Percentiles rank a stretch among this genome's conserved stretches.
These are phyloP conservation scores for Heliothis virescens DNA, from an alignment of 1,140 invertebrate species.

Conservation along the genomic window DNA sequence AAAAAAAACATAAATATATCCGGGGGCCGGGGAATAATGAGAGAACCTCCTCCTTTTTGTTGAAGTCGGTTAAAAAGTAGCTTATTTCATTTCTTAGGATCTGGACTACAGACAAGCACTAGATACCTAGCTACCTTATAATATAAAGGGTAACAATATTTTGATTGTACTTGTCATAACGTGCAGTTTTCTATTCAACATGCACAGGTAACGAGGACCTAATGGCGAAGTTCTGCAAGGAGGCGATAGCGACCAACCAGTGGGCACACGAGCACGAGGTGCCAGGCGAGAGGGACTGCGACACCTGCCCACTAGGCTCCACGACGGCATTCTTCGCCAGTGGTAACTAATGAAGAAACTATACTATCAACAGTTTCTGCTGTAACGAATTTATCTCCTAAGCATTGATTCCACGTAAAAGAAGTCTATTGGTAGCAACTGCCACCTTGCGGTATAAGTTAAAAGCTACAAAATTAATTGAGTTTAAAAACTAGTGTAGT, in stretches of 20 bases:
- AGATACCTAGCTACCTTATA: background rate
- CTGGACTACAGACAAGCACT: too few species aligned
- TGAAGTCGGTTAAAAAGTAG: too few species aligned
- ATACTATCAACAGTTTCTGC: background rate
- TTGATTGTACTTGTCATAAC: background rate
- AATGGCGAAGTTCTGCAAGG: constrained; percentile 71
- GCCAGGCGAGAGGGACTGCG: constrained; percentile 60
- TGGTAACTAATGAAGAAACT: constrained; percentile 56
- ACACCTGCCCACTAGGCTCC: constrained; percentile 70
- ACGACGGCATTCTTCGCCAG: constrained; percentile 75
- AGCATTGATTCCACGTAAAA: too few species aligned
- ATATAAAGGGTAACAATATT: background rate
- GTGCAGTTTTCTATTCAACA: background rate
- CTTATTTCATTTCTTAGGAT: too few species aligned
- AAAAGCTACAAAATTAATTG: too few species aligned
- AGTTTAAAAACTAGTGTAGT: too few species aligned
- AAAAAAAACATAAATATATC: too few species aligned
- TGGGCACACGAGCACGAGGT: constrained; percentile 71
- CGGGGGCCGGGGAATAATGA: too few species aligned
- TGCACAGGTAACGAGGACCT: constrained; percentile 72
- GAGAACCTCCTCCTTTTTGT: too few species aligned
- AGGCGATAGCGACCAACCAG: constrained; percentile 67
- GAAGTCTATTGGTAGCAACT: too few species aligned
- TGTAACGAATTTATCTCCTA: too few species aligned
- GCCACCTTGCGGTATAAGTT: too few species aligned